Percentiles rank a stretch among this genome's conserved stretches.
These are phyloP conservation scores for Rhagonycha fulva DNA, from an alignment of 2,888 invertebrate species.

Conservation along the genomic window DNA sequence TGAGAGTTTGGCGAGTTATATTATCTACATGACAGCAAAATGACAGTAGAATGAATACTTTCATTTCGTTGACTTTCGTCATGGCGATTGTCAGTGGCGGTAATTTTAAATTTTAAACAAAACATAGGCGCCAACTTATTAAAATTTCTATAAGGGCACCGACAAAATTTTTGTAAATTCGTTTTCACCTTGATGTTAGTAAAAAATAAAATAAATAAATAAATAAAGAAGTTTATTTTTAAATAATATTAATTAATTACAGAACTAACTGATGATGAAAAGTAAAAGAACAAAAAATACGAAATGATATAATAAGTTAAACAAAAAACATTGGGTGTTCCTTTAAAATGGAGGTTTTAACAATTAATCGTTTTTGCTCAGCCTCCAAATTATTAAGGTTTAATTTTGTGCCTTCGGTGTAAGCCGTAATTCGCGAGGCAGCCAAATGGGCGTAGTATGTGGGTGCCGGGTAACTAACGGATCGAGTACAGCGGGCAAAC, in stretches of 20 bases:
- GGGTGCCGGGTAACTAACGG: slow-evolving; percentile 86
- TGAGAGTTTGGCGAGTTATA: not conserved
- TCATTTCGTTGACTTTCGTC: not conserved
- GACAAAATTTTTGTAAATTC: too few species aligned
- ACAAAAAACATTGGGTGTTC: slow-evolving; percentile 74
- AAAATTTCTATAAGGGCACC: too few species aligned
- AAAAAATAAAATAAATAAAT: too few species aligned
- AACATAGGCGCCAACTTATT: too few species aligned
- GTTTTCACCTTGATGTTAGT: too few species aligned
- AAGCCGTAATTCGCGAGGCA: slow-evolving; percentile 69
- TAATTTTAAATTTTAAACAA: not conserved
- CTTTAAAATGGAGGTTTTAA: slow-evolving; percentile 60
- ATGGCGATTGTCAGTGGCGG: not conserved
- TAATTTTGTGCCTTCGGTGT: slow-evolving; percentile 51
- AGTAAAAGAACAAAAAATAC: not conserved
- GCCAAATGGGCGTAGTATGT: slow-evolving; percentile 87
- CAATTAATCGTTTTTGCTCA: slow-evolving; percentile 58
- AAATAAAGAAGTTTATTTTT: too few species aligned
- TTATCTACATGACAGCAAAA: not conserved
- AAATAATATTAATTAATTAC: too few species aligned
- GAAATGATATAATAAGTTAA: slow-evolving; percentile 49
- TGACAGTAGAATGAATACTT: not conserved
- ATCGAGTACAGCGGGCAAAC: slow-evolving; percentile 81
- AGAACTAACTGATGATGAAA: too few species aligned
- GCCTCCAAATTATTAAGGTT: slow-evolving; percentile 57